Evolutionary conservation across 64 coral and sea anemone genomes (phyloP), one percentile per base, ranked within the genome.

Genomic region (Exaiptasia diaphana): DNA sequence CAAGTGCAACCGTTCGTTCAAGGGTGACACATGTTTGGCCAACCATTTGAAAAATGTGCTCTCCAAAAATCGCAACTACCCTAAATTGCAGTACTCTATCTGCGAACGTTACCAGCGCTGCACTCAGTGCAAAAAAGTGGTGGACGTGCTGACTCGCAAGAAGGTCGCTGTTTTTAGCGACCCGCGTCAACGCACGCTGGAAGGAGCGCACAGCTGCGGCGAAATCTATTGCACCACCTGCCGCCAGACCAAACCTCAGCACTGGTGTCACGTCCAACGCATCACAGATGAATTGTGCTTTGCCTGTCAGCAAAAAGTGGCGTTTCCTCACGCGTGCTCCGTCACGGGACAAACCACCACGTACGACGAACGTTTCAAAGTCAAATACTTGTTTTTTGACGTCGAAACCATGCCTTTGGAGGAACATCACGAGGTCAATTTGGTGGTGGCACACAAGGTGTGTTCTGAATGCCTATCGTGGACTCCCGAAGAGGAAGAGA

Each of bases 351-450:
- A n/a, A n/a, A n/a, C n/a, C n/a, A n/a, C n/a, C n/a, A n/a, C n/a
- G n/a, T n/a, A n/a, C n/a, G n/a, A n/a, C n/a, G n/a, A n/a, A n/a
- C n/a, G n/a, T n/a, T n/a, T n/a, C n/a, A n/a, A n/a, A n/a, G n/a
- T n/a, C n/a, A n/a, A n/a, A n/a, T 73, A 40, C 7, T 2, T 80
- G 0, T 88, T 80, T 50, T 88, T 80, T 18, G 76, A 88, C 36
- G 71, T 80, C 72, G 85, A 88, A 70, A 64, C 41, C 17, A 20
- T 44, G 22, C 68, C 69, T 73, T 50, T 81, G 8, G 50, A 32
- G 25, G 76, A 76, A 0, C n/a, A 18, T 0, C 78, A 82, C 41
- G 29, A 33, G 0, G 37, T 67, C 8, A 90, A 90, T 41, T 17
- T 82, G 14, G 65, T 60, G 0, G 58, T 90, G 12, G 71, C 53